Evolutionary conservation across 2,888 invertebrate genomes (phyloP).

Genomic region (Blastobasis adustella): DNA sequence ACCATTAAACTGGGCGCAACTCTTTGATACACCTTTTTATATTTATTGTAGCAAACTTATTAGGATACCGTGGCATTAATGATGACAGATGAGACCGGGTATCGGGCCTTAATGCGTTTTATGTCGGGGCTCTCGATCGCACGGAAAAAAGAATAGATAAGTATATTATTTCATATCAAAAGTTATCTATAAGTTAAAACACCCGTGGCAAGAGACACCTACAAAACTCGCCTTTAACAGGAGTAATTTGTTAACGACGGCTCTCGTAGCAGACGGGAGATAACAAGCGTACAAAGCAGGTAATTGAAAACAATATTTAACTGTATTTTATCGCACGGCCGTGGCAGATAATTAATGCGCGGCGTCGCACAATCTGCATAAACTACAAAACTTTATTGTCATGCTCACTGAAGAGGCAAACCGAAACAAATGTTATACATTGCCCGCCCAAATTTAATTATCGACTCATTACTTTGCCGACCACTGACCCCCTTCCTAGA

Average conservation of each 20-base stretch:
- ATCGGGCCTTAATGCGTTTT: slow-evolving; percentile 55
- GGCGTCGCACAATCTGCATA: slow-evolving; percentile 15
- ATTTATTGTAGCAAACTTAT: slow-evolving; percentile 71
- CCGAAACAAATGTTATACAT: slow-evolving; percentile 43
- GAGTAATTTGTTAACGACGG: slow-evolving; percentile 19
- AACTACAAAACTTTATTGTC: slow-evolving; percentile 6
- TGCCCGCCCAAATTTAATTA: slow-evolving; percentile 48
- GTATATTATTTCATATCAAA: slow-evolving; percentile 40
- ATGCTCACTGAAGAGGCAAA: slow-evolving; percentile 1
- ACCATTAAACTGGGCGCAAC: slow-evolving; percentile 67
- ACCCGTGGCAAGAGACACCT: not conserved
- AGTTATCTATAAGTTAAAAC: slow-evolving; percentile 9
- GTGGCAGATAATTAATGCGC: slow-evolving; percentile 22
- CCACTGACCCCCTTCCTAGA: slow-evolving; percentile 34
- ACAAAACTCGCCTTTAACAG: slow-evolving; percentile 2
- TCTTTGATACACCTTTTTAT: slow-evolving; percentile 65
- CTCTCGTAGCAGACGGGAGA: slow-evolving; percentile 19
- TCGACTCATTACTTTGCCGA: slow-evolving; percentile 33
- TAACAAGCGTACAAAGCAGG: slow-evolving; percentile 21
- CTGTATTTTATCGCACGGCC: slow-evolving; percentile 20
- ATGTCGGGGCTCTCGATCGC: slow-evolving; percentile 39
- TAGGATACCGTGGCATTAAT: slow-evolving; percentile 70
- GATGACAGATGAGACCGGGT: slow-evolving; percentile 69
- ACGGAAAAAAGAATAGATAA: slow-evolving; percentile 33
- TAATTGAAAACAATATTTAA: slow-evolving; percentile 30